Percentiles rank a stretch among this genome's conserved stretches.
Conservation (phyloP, 2,113 vertebrate genomes). For the Myrmecobius fasciatus region DNA sequence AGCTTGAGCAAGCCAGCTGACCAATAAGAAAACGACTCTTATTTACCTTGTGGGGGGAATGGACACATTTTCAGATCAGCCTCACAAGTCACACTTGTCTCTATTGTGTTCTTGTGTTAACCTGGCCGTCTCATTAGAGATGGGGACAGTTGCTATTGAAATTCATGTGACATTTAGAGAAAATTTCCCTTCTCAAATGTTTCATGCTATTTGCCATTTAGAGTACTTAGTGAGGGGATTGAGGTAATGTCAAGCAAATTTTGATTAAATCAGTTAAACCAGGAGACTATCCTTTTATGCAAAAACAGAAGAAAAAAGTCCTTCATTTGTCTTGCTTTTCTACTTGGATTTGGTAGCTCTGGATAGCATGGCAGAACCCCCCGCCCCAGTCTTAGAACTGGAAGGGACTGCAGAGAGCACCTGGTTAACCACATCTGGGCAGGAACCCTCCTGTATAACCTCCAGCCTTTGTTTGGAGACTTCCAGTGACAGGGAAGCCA, state of each 20-base stretch:
- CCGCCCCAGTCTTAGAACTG: neutral
- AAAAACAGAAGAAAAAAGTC: constrained; percentile 66
- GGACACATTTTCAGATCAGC: constrained; percentile 61
- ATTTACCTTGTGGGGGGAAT: constrained; percentile 41
- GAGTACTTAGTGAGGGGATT: constrained; percentile 73
- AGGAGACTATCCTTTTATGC: constrained; percentile 68
- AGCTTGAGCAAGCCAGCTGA: constrained; percentile 43
- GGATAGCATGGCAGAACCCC: constrained; percentile 54
- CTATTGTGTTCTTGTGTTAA: constrained; percentile 75
- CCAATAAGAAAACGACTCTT: constrained; percentile 54
- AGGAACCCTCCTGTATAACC: neutral
- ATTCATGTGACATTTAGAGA: constrained; percentile 80
- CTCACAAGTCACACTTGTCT: constrained; percentile 73
- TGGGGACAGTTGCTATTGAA: constrained; percentile 75
- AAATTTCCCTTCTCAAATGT: constrained; percentile 67
- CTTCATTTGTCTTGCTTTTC: constrained; percentile 72
- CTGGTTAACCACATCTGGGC: neutral
- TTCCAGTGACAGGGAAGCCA: neutral
- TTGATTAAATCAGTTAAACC: constrained; percentile 79
- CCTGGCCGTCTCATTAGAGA: constrained; percentile 80
- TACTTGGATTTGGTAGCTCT: constrained; percentile 64
- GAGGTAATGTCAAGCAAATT: constrained; percentile 83
- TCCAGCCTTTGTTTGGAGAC: neutral
- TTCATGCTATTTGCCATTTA: constrained; percentile 78
- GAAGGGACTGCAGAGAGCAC: neutral